phyloP scores from a whole-genome alignment of 2,888 invertebrate genomes.

The Iselma pallidipennis region DNA sequence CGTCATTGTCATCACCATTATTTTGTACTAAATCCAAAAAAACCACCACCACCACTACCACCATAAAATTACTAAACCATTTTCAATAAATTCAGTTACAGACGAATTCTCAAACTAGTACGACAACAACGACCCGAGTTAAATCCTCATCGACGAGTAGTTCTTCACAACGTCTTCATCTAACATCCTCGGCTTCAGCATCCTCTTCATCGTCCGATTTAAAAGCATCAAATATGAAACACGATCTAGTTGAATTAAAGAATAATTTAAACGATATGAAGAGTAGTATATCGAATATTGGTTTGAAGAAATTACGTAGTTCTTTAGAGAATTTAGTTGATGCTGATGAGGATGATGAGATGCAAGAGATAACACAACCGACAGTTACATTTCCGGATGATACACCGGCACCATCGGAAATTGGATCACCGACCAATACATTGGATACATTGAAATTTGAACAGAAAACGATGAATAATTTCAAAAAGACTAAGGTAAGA shows the following conservation, averaged over 20 bases:
- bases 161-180: slow-evolving; percentile 43
- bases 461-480: slow-evolving; percentile 80
- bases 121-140: slow-evolving; percentile 61
- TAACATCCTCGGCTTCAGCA: slow-evolving; percentile 42
- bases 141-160: slow-evolving; percentile 58
- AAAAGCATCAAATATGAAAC: slow-evolving; percentile 82
- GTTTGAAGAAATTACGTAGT: slow-evolving; percentile 60
- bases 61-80: background rate
- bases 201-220: slow-evolving; percentile 67
- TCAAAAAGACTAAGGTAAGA: slow-evolving; percentile 71
- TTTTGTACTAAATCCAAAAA: background rate
- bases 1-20: background rate
- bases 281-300: slow-evolving; percentile 58
- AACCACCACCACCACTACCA: background rate
- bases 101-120: slow-evolving; percentile 64
- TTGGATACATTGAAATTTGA: slow-evolving; percentile 78
- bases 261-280: slow-evolving; percentile 88
- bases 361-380: slow-evolving; percentile 61
- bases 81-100: slow-evolving; percentile 44
- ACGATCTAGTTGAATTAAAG: slow-evolving; percentile 77
- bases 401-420: slow-evolving; percentile 66
- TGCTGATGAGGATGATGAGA: slow-evolving; percentile 58
- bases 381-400: slow-evolving; percentile 83
- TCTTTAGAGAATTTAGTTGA: slow-evolving; percentile 82
- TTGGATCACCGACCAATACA: slow-evolving; percentile 51